These are phyloP conservation scores for Antennarius maculatus DNA, from an alignment of 2,797 vertebrate species.

Conservation along the genomic window DNA sequence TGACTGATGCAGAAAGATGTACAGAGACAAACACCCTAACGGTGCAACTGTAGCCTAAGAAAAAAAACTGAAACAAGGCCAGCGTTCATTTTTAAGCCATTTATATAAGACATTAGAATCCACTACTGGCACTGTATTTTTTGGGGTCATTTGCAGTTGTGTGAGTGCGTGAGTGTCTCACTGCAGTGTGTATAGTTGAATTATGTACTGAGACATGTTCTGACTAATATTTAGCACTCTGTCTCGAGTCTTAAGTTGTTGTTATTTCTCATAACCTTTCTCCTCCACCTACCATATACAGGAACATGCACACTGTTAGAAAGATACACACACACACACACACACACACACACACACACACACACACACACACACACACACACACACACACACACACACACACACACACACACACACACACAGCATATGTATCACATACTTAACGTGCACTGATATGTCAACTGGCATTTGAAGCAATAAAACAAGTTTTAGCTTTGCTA, in stretches of 20 bases:
- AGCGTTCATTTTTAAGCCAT: constrained; percentile 20
- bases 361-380: too few relatives aligned
- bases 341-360: too few relatives aligned
- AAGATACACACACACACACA: not conserved
- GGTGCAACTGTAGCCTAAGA: constrained; percentile 4
- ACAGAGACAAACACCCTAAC: constrained; percentile 36
- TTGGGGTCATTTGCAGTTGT: constrained; percentile 20
- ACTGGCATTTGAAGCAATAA: constrained; percentile 35
- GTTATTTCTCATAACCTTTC: constrained; percentile 40
- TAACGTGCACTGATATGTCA: constrained; percentile 27
- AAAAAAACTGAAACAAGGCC: constrained; percentile 20
- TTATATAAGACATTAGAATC: constrained; percentile 19
- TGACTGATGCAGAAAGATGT: constrained; percentile 29
- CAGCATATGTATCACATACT: not conserved
- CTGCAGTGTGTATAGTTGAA: constrained; percentile 50
- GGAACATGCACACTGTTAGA: not conserved
- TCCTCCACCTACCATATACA: constrained; percentile 10
- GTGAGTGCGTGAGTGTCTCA: constrained; percentile 13
- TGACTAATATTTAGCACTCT: constrained; percentile 59
- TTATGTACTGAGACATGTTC: constrained; percentile 65
- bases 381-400: too few relatives aligned
- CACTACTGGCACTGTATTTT: not conserved
- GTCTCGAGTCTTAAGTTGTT: constrained; percentile 15
- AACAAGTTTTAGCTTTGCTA: constrained; percentile 55
- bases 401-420: too few relatives aligned